Percentiles rank a stretch among this genome's conserved stretches.
phyloP scores from a whole-genome alignment of 2,888 invertebrate species.

The Ramazzottius varieornatus region DNA sequence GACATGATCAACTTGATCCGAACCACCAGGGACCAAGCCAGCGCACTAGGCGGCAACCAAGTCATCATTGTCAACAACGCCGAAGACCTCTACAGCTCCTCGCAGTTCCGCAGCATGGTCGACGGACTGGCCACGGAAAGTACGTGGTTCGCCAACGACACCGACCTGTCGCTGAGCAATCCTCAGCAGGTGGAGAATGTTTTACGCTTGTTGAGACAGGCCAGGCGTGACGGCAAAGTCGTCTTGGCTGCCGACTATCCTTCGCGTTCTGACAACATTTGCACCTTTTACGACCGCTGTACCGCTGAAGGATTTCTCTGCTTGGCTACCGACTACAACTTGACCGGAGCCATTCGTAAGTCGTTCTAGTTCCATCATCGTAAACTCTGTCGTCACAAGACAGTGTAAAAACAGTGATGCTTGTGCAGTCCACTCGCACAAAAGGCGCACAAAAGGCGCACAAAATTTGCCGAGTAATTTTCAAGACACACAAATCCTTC shows the following conservation, averaged over 20 bases:
- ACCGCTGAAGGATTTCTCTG: background rate
- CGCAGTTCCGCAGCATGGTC: background rate
- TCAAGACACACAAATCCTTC: too few species aligned
- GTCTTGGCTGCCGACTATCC: background rate
- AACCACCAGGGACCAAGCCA: background rate
- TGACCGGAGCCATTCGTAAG: background rate
- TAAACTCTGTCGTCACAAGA: too few species aligned
- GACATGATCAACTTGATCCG: background rate
- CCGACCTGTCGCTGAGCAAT: background rate
- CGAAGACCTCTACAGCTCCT: background rate
- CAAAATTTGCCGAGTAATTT: too few species aligned
- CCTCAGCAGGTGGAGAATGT: background rate
- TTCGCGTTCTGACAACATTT: background rate
- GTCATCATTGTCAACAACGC: background rate
- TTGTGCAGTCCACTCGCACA: background rate
- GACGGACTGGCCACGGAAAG: background rate
- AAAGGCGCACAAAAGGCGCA: too few species aligned
- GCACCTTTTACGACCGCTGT: conserved; percentile 1
- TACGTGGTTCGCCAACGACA: background rate
- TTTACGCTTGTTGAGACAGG: background rate
- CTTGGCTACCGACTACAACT: background rate
- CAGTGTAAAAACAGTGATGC: too few species aligned
- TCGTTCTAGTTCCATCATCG: too few species aligned
- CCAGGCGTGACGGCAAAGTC: background rate
- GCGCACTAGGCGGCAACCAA: background rate